These are phyloP conservation scores for Hyperopisus bebe DNA, from an alignment of 2,113 vertebrate genomes.

Conservation along the genomic window DNA sequence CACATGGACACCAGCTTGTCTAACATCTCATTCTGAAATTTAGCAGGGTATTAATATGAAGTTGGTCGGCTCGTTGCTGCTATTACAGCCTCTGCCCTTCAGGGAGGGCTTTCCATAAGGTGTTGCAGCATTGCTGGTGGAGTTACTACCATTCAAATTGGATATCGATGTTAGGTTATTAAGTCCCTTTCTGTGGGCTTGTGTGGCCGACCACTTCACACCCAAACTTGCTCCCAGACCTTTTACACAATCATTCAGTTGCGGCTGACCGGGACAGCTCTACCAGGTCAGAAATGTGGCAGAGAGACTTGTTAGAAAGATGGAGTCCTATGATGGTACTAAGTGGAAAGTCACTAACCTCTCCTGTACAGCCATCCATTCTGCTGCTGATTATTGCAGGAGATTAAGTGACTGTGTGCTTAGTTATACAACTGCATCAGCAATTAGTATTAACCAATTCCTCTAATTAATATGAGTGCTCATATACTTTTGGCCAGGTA, in stretches of 20 bases:
- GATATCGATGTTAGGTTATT: not conserved
- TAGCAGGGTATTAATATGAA: not conserved
- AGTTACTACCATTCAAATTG: not conserved
- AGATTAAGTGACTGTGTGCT: not conserved
- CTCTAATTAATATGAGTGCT: not conserved
- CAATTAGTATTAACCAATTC: not conserved
- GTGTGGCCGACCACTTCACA: not conserved
- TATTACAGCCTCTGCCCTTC: not conserved
- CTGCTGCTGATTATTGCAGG: not conserved
- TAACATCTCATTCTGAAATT: not conserved
- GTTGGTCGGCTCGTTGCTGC: not conserved
- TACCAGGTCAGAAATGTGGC: not conserved
- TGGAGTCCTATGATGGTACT: not conserved
- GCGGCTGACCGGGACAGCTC: not conserved
- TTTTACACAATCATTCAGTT: not conserved
- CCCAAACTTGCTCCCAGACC: not conserved
- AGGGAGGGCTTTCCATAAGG: not conserved
- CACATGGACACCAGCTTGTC: not conserved
- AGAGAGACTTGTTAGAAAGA: not conserved
- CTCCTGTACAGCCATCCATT: not conserved
- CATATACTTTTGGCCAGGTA: not conserved
- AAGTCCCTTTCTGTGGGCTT: not conserved
- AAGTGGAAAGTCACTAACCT: not conserved
- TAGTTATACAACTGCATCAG: not conserved
- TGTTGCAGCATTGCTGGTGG: not conserved